Base-by-base conservation (phyloP, 2,888 invertebrate species). In the Philonicus albiceps region DNA sequence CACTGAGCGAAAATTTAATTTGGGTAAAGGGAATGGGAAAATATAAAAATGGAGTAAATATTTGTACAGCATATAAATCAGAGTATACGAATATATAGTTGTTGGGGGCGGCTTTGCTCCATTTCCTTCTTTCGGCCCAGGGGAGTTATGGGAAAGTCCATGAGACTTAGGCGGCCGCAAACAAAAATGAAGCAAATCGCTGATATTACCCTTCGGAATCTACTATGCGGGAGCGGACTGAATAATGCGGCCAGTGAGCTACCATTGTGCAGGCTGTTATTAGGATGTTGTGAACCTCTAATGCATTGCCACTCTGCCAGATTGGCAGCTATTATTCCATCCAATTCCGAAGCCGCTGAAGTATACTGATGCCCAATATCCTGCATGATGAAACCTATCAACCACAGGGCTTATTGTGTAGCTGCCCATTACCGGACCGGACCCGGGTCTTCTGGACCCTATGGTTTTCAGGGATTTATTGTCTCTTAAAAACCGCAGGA, bases 301-400 rank as follows among this genome's bases (percentile, higher is more conserved):
- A 76, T 76, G 40, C 76, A 76, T 40, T 27, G 40, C 40, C 11
- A 37, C 11, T 11, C 74, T 34, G 13, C 34, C 37, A 76, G 37
- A 76, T 76, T 76, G 76, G 76, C 76, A 37, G n/a, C 76, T 4
- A 76, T 76, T 76, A 76, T 40, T 76, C 76, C n/a, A 31, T 2
- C 74, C 37, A n/a, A 40, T 40, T 76, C 43, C 37, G 34, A 11
- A 40, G 13, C 5, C 76, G 37, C 8, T 40, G 40, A 40, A 40
- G 76, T 40, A 40, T 6, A 34, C 37, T 40, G 76, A 76, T 40
- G 76, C 64, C 76, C 76, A 76, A 76, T 76, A 76, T 40, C 76
- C 76, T 76, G 76, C 37, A 76, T 76, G 37, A 37, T 76, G 76
- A 76, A 76, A 76, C 76, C 40, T 76, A 76, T 76, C 76, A 76